Evolutionary conservation across 2,888 invertebrate species (phyloP), one percentile per base, ranked within the genome.

Genomic region (Brachycybe producta): DNA sequence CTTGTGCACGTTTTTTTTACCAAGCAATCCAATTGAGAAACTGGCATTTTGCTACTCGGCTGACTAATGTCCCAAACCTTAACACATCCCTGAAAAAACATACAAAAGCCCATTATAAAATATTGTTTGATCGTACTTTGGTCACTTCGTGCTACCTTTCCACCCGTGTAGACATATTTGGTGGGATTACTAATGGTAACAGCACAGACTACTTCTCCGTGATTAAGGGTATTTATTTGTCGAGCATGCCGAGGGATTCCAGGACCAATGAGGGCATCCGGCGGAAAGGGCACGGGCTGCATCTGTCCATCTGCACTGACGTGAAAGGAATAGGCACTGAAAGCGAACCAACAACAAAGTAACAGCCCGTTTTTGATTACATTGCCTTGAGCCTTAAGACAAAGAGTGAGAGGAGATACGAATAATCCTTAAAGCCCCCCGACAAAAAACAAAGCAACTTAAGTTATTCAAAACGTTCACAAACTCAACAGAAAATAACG

Each of bases 121-220:
- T n/a, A n/a, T n/a, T n/a, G n/a, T n/a, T n/a, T n/a, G n/a, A n/a
- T n/a, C n/a, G n/a, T n/a, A n/a, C n/a, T n/a, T n/a, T n/a, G n/a
- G n/a, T n/a, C n/a, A n/a, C n/a, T n/a, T n/a, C n/a, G n/a, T n/a
- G n/a, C n/a, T n/a, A n/a, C 68, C 70, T 94, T 95, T 56, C 94
- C 94, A 24, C 94, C 97, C 0, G 97, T 97, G 70, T 94, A 97
- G n/a, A 94, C 90, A 67, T 87, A 85, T 60, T 87, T 77, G 56
- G 84, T 82, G 53, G 83, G 80, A 64, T 79, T 86, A 52, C 88
- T 85, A 65, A 97, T 82, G 44, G 95, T 94, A 43, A 97, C 95
- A 1, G 94, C 95, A 67, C 95, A 95, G 30, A 95, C 95, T 38
- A 95, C 94, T 68, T 95, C 95, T 5, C 95, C 95, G 68, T 97